Percentiles rank a stretch among this genome's conserved stretches.
phyloP scores from a whole-genome alignment of 1,140 invertebrate genomes.

The Zaprionus gabonicus region DNA sequence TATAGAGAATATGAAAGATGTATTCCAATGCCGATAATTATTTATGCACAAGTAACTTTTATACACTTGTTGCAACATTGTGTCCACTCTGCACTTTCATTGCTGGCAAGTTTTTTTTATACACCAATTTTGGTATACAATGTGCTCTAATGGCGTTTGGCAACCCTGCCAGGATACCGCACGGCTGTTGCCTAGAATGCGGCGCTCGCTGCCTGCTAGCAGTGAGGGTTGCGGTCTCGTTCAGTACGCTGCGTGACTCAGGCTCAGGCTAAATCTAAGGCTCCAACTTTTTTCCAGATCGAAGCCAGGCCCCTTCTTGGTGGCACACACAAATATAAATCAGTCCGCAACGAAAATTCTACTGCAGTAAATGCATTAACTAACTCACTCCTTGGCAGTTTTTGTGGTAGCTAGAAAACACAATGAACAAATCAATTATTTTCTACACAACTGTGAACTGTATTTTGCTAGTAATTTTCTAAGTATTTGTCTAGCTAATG shows the following conservation, averaged over 20 bases:
- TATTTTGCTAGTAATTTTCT: constrained; percentile 43
- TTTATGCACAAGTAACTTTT: background rate
- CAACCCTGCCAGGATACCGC: constrained; percentile 49
- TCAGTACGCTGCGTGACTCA: constrained; percentile 67
- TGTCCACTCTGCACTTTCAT: background rate
- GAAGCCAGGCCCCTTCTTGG: constrained; percentile 22
- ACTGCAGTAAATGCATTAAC: constrained; percentile 7
- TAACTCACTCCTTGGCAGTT: background rate
- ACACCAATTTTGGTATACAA: background rate
- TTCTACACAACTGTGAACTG: constrained; percentile 42
- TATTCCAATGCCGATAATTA: background rate
- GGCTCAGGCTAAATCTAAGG: constrained; percentile 16
- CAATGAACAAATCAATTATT: constrained; percentile 47
- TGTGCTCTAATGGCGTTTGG: background rate
- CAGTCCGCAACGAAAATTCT: constrained; percentile 11
- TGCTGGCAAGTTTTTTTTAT: background rate
- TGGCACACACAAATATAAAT: constrained; percentile 17
- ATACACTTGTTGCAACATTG: background rate
- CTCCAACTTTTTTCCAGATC: constrained; percentile 10
- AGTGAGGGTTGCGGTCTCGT: constrained; percentile 77
- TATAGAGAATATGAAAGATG: background rate
- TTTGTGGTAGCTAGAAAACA: constrained; percentile 11
- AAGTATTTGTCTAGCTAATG: constrained; percentile 29
- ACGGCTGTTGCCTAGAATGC: constrained; percentile 18
- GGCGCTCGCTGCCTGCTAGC: constrained; percentile 36